Evolutionary conservation across 2,888 invertebrate species (phyloP).

Genomic region (Tipula lateralis): DNA sequence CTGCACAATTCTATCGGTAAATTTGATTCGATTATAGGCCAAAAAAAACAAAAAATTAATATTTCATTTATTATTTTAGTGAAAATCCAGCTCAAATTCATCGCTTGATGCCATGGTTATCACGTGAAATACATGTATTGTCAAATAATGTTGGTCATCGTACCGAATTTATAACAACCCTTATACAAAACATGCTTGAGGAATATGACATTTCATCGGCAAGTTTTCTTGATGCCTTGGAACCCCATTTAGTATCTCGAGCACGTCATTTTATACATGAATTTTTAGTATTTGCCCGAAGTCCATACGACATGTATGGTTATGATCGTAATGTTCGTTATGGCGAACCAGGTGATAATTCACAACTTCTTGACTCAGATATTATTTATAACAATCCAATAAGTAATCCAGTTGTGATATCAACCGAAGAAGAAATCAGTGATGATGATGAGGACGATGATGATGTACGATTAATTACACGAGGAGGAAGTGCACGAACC

Average conservation of each 20-base stretch:
- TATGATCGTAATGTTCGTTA: slow-evolving; percentile 70
- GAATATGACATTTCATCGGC: slow-evolving; percentile 55
- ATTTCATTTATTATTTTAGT: slow-evolving; percentile 53
- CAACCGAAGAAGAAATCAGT: not conserved
- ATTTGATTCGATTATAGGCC: not conserved
- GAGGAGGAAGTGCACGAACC: slow-evolving; percentile 26
- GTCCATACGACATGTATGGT: slow-evolving; percentile 81
- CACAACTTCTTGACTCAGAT: not conserved
- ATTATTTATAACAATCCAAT: too few species aligned
- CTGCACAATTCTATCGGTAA: slow-evolving; percentile 71
- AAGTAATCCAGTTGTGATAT: not conserved
- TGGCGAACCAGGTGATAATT: slow-evolving; percentile 31
- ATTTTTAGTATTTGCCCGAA: slow-evolving; percentile 77
- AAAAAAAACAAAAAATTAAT: not conserved
- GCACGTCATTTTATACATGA: slow-evolving; percentile 89
- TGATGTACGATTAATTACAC: not conserved
- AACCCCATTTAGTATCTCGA: slow-evolving; percentile 62
- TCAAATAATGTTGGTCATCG: not conserved
- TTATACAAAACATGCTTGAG: slow-evolving; percentile 42
- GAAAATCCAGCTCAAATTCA: slow-evolving; percentile 74
- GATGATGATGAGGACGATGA: slow-evolving; percentile 19
- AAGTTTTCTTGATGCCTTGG: slow-evolving; percentile 66
- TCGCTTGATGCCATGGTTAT: slow-evolving; percentile 82
- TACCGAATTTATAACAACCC: not conserved
- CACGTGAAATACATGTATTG: slow-evolving; percentile 71